Conservation (phyloP, 2,113 vertebrate genomes). For the human (Homo sapiens) region DNA sequence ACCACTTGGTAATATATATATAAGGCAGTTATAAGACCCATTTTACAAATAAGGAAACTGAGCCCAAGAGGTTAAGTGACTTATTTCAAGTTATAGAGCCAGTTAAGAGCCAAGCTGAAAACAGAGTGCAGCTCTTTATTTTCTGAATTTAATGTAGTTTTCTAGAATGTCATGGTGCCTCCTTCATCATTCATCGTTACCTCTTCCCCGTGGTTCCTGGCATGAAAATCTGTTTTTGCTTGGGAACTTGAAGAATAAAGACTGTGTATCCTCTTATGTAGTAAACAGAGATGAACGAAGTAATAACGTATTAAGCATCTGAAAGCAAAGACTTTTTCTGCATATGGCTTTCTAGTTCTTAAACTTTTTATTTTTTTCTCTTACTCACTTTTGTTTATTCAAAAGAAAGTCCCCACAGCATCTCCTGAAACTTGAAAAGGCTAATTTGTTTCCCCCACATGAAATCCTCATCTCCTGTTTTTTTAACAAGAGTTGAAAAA, state of each 20-base stretch:
- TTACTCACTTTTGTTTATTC: background rate
- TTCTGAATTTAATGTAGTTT: background rate
- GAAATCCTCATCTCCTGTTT: slow-evolving; percentile 31
- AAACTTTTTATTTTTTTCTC: background rate
- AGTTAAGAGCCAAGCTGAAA: background rate
- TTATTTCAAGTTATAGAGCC: background rate
- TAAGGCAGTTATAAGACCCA: background rate
- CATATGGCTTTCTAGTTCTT: background rate
- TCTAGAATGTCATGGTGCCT: background rate
- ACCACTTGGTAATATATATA: background rate
- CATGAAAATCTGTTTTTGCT: slow-evolving; percentile 7
- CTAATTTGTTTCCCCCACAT: slow-evolving; percentile 58
- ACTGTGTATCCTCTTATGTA: background rate
- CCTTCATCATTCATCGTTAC: background rate
- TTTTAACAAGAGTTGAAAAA: background rate
- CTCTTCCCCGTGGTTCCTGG: background rate
- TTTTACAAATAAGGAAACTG: slow-evolving; percentile 45
- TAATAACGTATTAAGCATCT: background rate
- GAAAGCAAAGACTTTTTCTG: slow-evolving; percentile 41
- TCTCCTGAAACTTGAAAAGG: slow-evolving; percentile 58
- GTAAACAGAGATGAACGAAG: slow-evolving; percentile 1
- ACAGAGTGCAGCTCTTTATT: background rate
- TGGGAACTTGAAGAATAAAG: slow-evolving; percentile 18
- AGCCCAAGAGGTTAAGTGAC: background rate
- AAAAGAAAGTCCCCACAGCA: slow-evolving; percentile 6